Base-by-base conservation (phyloP, 2,888 invertebrate genomes). In the Harpalus rufipes region DNA sequence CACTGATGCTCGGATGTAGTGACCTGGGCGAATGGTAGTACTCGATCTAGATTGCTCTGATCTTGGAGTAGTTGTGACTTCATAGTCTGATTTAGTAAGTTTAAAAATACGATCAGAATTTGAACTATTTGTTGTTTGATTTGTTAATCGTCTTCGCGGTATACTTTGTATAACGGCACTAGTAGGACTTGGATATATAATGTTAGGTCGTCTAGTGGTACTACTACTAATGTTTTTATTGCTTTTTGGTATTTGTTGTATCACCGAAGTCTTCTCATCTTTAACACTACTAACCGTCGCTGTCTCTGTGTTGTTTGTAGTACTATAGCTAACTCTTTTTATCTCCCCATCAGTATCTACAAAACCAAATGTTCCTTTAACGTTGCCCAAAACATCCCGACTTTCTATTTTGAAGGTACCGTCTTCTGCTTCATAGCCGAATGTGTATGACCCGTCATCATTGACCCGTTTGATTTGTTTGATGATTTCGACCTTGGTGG, bases 321-420 rank as follows among this genome's bases (percentile, higher is more conserved):
- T 93, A 25, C 93, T 93, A 90, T 96, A 96, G 0, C 96, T 95
- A 81, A 96, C 95, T 84, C 96, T 93, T 91, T 96, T 96, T 85
- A 96, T 94, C 89, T 95, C 94, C 7, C 96, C 96, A 89, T 94
- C 93, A 85, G 94, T 94, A 89, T 96, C 96, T 76, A 96, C 92
- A 90, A 95, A 96, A 63, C 96, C 96, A 89, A 96, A 96, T 80
- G 96, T 96, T 59, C 96, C 96, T 90, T 96, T 96, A 86, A 96
- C 95, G 90, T 96, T 95, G 7, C 96, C 96, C 86, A 94, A 91
- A 74, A 95, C 95, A 90, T 96, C 96, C 86, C 96, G 92, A 88
- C 95, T 96, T 91, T 96, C 96, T 85, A 96, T 96, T 92, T 96
- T 96, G 90, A 96, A 96, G 0, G 96, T 95, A 3, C 96, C 96